Percentiles rank a stretch among this genome's conserved stretches.
Conservation (phyloP, 2,888 invertebrate species). For the Sicus ferrugineus region DNA sequence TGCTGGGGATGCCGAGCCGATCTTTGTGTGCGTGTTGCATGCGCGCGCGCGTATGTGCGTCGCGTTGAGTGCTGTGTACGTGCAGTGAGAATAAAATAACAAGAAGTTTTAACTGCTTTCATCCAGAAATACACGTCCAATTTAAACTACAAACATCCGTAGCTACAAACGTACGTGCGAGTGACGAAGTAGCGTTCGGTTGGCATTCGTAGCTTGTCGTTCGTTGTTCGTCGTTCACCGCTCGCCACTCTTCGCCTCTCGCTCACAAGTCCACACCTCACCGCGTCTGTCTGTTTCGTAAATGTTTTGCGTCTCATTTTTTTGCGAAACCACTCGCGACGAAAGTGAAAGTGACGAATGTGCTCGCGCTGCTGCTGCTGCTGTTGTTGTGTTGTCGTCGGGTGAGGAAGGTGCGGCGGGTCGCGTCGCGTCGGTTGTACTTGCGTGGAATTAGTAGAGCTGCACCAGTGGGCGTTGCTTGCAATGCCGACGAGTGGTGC, state of each 20-base stretch:
- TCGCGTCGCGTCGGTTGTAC: no score
- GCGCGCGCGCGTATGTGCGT: not conserved
- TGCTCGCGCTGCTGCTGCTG: not conserved
- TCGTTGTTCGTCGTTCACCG: no score
- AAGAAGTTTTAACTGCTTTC: not conserved
- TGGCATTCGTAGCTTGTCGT: not conserved
- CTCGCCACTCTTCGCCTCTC: not conserved
- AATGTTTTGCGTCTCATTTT: constrained; percentile 1
- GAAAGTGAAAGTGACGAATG: constrained; percentile 38
- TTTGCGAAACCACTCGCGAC: not conserved
- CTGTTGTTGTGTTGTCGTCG: not conserved
- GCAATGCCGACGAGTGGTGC: no score
- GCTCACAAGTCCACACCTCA: not conserved
- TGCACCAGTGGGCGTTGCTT: constrained; percentile 8
- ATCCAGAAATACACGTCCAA: not conserved
- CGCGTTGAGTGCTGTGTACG: not conserved
- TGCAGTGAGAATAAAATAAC: constrained; percentile 29
- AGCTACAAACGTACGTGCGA: no score
- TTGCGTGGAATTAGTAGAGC: not conserved
- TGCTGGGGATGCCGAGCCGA: not conserved
- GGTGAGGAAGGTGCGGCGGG: no score
- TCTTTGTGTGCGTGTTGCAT: not conserved
- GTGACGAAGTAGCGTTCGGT: not conserved
- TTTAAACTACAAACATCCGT: no score
- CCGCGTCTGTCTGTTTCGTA: constrained; percentile 18